Evolutionary conservation across 2,797 vertebrate genomes (phyloP).

Genomic region (Syngnathus rostellatus): DNA sequence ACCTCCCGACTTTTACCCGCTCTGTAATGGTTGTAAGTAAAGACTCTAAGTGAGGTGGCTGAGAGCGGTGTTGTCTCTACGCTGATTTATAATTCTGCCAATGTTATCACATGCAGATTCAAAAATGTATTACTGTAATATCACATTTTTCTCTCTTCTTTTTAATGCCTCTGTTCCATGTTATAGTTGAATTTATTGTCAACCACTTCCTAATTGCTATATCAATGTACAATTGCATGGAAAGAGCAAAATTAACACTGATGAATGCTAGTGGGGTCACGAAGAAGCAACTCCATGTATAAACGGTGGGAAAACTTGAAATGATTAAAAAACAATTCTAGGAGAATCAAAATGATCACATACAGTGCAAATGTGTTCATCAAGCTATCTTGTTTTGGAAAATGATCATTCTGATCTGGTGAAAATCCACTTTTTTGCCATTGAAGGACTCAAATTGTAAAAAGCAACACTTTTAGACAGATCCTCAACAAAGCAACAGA

Average conservation of each 20-base stretch:
- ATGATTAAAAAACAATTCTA: too few relatives aligned
- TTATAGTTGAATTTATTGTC: too few relatives aligned
- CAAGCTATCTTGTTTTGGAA: too few relatives aligned
- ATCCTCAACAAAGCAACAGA: background rate
- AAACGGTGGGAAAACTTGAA: too few relatives aligned
- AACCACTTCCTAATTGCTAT: too few relatives aligned
- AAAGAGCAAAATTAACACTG: background rate
- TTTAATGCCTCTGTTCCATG: slow-evolving; percentile 19
- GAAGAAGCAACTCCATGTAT: background rate
- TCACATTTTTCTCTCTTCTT: slow-evolving; percentile 5
- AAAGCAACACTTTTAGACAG: too few relatives aligned
- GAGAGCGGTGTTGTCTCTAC: slow-evolving; percentile 74
- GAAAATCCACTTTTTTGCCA: too few relatives aligned
- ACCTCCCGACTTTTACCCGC: slow-evolving; percentile 71
- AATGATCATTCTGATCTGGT: too few relatives aligned
- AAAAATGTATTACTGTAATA: slow-evolving; percentile 77
- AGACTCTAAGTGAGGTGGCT: slow-evolving; percentile 66
- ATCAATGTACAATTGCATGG: too few relatives aligned
- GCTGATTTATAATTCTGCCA: slow-evolving; percentile 91
- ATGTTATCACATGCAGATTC: slow-evolving; percentile 76
- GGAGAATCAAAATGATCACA: too few relatives aligned
- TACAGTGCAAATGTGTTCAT: too few relatives aligned
- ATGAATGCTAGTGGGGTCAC: background rate
- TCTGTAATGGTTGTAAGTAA: slow-evolving; percentile 61
- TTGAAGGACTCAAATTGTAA: background rate